These are phyloP conservation scores for Phycodurus eques DNA, from an alignment of 2,113 vertebrate species.

Conservation along the genomic window DNA sequence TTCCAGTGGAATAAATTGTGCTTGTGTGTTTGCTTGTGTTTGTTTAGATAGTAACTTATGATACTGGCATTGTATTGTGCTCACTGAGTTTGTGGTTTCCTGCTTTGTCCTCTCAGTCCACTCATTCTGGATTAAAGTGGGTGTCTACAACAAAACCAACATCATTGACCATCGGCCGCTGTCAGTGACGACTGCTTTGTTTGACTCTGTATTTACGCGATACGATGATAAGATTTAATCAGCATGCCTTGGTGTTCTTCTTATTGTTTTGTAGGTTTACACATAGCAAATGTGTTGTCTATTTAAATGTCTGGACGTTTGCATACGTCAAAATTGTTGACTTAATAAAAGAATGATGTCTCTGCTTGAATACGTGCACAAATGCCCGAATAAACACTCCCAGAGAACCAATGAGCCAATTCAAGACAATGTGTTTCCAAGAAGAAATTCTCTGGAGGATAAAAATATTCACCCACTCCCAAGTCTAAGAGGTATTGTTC, in stretches of 20 bases:
- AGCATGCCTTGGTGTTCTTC: slow-evolving; percentile 19
- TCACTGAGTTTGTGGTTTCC: slow-evolving; percentile 22
- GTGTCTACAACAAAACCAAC: slow-evolving; percentile 43
- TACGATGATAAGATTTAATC: slow-evolving; percentile 44
- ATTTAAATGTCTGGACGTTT: slow-evolving; percentile 25
- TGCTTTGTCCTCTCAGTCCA: slow-evolving; percentile 17
- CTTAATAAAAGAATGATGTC: slow-evolving; percentile 28
- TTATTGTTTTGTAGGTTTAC: slow-evolving; percentile 52
- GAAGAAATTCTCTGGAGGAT: slow-evolving; percentile 3
- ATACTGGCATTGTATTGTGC: slow-evolving; percentile 37
- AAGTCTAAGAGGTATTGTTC: slow-evolving; percentile 2
- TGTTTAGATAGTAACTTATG: slow-evolving; percentile 31
- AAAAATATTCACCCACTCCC: not conserved
- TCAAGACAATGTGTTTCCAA: not conserved
- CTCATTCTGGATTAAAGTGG: slow-evolving; percentile 18
- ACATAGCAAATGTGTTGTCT: slow-evolving; percentile 1
- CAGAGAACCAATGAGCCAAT: slow-evolving; percentile 1
- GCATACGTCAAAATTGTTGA: slow-evolving; percentile 34
- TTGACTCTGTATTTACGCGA: slow-evolving; percentile 50
- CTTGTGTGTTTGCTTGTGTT: slow-evolving; percentile 43
- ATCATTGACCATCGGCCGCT: slow-evolving; percentile 28
- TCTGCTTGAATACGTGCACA: slow-evolving; percentile 6
- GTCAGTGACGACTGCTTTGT: slow-evolving; percentile 48
- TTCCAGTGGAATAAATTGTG: slow-evolving; percentile 54
- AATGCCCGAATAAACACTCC: slow-evolving; percentile 11